Evolutionary conservation across 2,797 vertebrate species (phyloP), one percentile per base, ranked within the genome.

Genomic region (Parambassis ranga): DNA sequence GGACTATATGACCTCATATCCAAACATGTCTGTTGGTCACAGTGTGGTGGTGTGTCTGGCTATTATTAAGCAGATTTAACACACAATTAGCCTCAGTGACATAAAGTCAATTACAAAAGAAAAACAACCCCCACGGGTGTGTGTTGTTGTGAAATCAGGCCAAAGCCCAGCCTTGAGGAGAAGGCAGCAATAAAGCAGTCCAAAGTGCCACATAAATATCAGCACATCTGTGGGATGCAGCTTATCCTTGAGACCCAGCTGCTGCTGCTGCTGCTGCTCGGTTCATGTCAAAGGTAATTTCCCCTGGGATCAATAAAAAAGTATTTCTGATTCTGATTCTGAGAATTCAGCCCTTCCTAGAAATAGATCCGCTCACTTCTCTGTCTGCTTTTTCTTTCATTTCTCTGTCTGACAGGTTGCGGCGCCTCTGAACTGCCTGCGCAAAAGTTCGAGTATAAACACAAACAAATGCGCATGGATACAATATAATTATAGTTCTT

Each of bases 161-260:
- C 41, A 63, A 47, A 52, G 23, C 13, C 16, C 2, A 55, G 42
- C 46, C 11, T 52, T 28, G 11, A 48, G 13, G 38, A 47, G 42
- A 41, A 1, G 1, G 49, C 39, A 18, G 23, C 10, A 50, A 61
- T 65, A 55, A 53, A 77, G 36, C 15, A 2, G 72, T 63, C 55
- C 73, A 82, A 82, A 81, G 78, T 83, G 57, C 70, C 20, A 10
- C 4, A 49, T 13, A 38, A 6, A 22, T 2, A 49, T 48, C 65
- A 56, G 13, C 67, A 35, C 77, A 44, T n/a, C n/a, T n/a, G n/a
- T n/a, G n/a, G n/a, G n/a, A n/a, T n/a, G n/a, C n/a, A n/a, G n/a
- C n/a, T n/a, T n/a, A n/a, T n/a, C n/a, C n/a, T n/a, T n/a, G n/a
- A n/a, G n/a, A n/a, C n/a, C n/a, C n/a, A n/a, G n/a, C n/a, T n/a